A percentile compares a stretch with the other conserved stretches of the same genome.
Conservation (phyloP, 2,888 invertebrate species). For the Andrena praecox region DNA sequence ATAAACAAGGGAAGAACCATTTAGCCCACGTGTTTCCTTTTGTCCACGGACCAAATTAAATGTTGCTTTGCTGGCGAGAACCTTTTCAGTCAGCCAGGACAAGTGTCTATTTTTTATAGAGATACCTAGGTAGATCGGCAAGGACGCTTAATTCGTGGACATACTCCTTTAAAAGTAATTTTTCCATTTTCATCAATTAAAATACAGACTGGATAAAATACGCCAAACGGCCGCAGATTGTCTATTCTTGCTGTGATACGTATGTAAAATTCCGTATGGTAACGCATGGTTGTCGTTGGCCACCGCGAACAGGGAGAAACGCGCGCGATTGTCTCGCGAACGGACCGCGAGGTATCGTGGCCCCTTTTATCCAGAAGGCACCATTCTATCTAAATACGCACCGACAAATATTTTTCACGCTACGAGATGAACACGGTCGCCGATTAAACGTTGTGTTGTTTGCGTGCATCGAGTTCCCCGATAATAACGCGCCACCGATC, state of each 20-base stretch:
- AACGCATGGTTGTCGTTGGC: background rate
- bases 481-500: slow-evolving; percentile 31
- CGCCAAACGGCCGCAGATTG: too few species aligned
- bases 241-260: background rate
- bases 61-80: too few species aligned
- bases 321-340: slow-evolving; percentile 22
- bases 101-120: too few species aligned
- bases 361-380: slow-evolving; percentile 27
- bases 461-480: slow-evolving; percentile 23
- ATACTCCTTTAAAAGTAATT: too few species aligned
- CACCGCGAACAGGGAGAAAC: background rate
- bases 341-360: background rate
- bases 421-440: background rate
- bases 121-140: too few species aligned
- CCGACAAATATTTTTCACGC: slow-evolving; percentile 43
- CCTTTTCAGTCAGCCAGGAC: too few species aligned
- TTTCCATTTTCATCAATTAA: too few species aligned
- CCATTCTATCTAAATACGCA: slow-evolving; percentile 20
- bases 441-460: slow-evolving; percentile 34
- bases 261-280: slow-evolving; percentile 7
- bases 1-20: too few species aligned
- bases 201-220: too few species aligned
- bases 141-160: too few species aligned
- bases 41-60: too few species aligned
- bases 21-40: too few species aligned